Evolutionary conservation across 64 coral and sea anemone species (phyloP), one percentile per base, ranked within the genome.

Genomic region (Stylophora pistillata): DNA sequence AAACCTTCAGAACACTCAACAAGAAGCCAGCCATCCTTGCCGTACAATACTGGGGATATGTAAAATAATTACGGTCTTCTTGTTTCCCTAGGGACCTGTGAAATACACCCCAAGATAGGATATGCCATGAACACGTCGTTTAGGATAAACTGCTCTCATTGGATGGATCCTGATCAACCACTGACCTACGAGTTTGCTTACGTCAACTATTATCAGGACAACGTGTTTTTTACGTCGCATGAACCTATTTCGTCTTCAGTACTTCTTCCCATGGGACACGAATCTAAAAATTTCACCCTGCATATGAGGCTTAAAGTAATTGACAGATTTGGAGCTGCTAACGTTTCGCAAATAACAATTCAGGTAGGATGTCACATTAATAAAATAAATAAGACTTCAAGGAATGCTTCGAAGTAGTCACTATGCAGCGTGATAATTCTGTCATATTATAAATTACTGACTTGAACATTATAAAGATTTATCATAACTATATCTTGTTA

Each of bases 61-160:
- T 23, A 76, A 28, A 17, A 53, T 47, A 5, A 21, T 86, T 13
- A 56, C 16, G 4, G 11, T 16, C 0, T 9, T 16, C 55, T 10
- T 55, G 54, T 30, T 37, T 65, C 33, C 63, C 32, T 16, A 91
- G 90, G 90, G 4, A 53, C 90, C 13, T 77, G 83, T 30, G 11
- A 56, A 2, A 54, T 92, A 33, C 34, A 59, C 10, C 90, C 81
- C 0, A 18, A 56, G 32, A 86, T 56, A 15, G 90, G 90, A 23
- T 69, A 0, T 0, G 73, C 90, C 47, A 25, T 92, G 81, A 78
- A 92, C n/a, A 92, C 90, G 12, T 33, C 73, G 23, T 92, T 86
- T 32, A 65, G 41, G 23, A 68, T 92, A 26, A 68, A 66, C 25
- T 65, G 83, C 17, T 18, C 41, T 1, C 37, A 13, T 52, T 92